A percentile compares a stretch with the other conserved stretches of the same genome.
Conservation (phyloP, 2,888 invertebrate genomes). For the Epinotia nisella region DNA sequence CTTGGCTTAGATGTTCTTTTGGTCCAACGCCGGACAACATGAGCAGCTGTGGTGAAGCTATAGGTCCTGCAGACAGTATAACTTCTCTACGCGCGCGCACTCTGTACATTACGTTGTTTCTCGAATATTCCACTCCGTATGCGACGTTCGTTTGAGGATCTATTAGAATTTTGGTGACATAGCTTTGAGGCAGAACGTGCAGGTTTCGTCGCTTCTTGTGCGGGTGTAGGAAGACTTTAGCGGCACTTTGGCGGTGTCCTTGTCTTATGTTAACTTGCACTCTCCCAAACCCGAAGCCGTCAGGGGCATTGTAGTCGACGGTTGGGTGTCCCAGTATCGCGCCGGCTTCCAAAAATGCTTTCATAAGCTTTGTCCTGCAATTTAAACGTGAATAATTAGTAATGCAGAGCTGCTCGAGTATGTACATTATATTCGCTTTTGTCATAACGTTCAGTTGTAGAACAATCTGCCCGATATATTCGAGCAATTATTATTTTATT, state of each 20-base stretch:
- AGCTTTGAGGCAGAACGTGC: conserved; percentile 86
- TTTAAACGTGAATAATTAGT: conserved; percentile 11
- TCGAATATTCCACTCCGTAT: conserved; percentile 87
- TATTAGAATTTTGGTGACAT: conserved; percentile 88
- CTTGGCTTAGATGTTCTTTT: conserved; percentile 77
- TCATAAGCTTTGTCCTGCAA: conserved; percentile 71
- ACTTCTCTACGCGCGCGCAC: conserved; percentile 90
- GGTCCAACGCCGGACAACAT: conserved; percentile 92
- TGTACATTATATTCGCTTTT: no score
- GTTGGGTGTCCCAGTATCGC: conserved; percentile 87
- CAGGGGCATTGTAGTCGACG: conserved; percentile 88
- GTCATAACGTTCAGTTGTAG: no score
- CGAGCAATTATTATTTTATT: no score
- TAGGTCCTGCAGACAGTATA: conserved; percentile 93
- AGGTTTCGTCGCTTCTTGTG: conserved; percentile 86
- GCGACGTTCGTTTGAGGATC: conserved; percentile 86
- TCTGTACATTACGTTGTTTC: conserved; percentile 74
- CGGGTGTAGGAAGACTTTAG: conserved; percentile 86
- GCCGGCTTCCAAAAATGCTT: conserved; percentile 86
- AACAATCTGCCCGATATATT: no score
- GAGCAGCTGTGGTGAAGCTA: conserved; percentile 95
- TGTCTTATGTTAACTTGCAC: conserved; percentile 86
- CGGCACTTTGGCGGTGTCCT: conserved; percentile 87
- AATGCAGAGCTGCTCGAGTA: no score
- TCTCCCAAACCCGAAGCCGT: conserved; percentile 87